These are phyloP conservation scores for Oceanites oceanicus DNA, from an alignment of 2,113 vertebrate genomes.

Conservation along the genomic window DNA sequence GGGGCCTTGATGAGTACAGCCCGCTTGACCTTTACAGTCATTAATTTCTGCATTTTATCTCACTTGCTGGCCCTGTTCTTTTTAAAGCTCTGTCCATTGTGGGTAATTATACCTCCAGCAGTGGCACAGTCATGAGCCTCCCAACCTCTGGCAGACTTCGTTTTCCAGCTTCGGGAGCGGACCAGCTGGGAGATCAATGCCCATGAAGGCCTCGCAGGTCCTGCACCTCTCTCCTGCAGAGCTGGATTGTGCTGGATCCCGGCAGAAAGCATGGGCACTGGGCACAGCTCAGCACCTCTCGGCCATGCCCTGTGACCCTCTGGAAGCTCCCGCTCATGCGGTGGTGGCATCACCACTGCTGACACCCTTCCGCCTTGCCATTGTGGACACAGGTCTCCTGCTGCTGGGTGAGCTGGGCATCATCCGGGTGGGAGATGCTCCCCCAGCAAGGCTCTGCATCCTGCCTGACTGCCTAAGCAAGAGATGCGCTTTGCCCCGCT, in stretches of 20 bases:
- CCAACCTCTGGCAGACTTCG: not conserved
- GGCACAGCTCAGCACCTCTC: not conserved
- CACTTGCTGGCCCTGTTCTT: not conserved
- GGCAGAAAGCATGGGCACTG: accelerated
- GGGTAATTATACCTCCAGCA: not conserved
- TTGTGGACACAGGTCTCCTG: accelerated
- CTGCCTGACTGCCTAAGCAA: not conserved
- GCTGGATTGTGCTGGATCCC: accelerated
- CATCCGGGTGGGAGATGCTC: not conserved
- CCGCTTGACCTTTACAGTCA: not conserved
- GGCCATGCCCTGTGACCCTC: not conserved
- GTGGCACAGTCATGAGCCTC: accelerated
- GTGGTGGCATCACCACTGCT: not conserved
- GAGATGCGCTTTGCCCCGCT: accelerated
- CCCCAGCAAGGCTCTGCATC: not conserved
- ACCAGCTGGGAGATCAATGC: not conserved
- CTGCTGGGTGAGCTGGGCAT: not conserved
- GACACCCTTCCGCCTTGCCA: not conserved
- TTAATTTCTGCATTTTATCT: not conserved
- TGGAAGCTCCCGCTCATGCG: accelerated
- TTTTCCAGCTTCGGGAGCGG: not conserved
- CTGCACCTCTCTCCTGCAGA: not conserved
- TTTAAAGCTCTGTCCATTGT: not conserved
- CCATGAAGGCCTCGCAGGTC: accelerated
- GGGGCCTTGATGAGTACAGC: not conserved